Percentiles rank a stretch among this genome's conserved stretches.
These are phyloP conservation scores for Fundulus diaphanus DNA, from an alignment of 2,797 vertebrate species.

Conservation along the genomic window DNA sequence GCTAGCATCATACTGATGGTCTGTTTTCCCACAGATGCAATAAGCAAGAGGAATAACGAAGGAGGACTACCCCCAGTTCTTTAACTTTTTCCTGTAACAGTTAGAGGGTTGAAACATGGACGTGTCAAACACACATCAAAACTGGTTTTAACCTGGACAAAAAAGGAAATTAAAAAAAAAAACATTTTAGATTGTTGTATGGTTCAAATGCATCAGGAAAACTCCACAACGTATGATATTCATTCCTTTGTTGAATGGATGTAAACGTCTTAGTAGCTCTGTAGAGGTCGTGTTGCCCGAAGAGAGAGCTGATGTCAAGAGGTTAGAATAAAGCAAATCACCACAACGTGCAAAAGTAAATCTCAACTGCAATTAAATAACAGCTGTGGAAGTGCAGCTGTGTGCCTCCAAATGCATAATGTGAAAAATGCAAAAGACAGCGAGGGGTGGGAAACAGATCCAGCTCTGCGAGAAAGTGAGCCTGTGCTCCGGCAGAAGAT, in stretches of 20 bases:
- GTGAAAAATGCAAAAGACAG: slow-evolving; percentile 38
- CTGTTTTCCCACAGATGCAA: no score
- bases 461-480: slow-evolving; percentile 10
- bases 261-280: neutral
- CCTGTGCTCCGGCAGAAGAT: slow-evolving; percentile 7
- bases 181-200: neutral
- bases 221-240: no score
- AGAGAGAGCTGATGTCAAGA: neutral
- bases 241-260: neutral
- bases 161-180: neutral
- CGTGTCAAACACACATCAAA: no score
- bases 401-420: slow-evolving; percentile 24
- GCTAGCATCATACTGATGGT: no score
- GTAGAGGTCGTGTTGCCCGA: slow-evolving; percentile 1
- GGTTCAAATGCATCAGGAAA: no score
- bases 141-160: no score
- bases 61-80: neutral
- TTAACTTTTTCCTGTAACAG: no score
- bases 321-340: neutral
- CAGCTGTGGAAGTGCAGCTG: slow-evolving; percentile 61
- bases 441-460: slow-evolving; percentile 9
- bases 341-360: slow-evolving; percentile 25
- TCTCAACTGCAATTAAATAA: slow-evolving; percentile 49
- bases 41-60: neutral
- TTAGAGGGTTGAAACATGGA: neutral